These are phyloP conservation scores for Nasua narica DNA, from an alignment of 2,797 vertebrate genomes.

Conservation along the genomic window DNA sequence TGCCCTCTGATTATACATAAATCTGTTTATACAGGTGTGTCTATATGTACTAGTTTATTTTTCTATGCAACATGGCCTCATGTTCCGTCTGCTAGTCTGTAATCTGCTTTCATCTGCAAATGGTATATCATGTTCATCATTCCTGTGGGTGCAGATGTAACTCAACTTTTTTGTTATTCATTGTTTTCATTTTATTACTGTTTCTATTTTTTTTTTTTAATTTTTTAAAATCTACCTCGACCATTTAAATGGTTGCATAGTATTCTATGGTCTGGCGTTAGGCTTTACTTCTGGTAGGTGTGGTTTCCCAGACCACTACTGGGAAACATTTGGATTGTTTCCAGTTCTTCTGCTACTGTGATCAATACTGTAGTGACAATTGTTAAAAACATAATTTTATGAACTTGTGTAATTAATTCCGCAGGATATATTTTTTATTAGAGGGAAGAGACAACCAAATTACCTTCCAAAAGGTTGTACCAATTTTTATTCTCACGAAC, in stretches of 20 bases:
- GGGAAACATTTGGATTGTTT: neutral
- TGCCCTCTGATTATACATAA: neutral
- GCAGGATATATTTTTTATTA: neutral
- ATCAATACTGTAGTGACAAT: neutral
- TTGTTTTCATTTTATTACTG: neutral
- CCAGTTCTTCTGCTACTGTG: neutral
- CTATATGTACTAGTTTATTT: neutral
- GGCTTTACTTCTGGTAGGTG: neutral
- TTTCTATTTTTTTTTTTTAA: neutral
- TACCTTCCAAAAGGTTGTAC: neutral
- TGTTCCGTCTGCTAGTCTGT: neutral
- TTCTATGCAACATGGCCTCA: neutral
- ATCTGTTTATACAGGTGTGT: neutral
- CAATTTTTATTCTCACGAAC: neutral
- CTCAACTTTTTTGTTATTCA: neutral
- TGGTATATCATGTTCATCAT: neutral
- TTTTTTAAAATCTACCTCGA: neutral
- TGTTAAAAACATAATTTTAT: neutral
- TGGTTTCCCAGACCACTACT: neutral
- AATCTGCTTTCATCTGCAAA: neutral
- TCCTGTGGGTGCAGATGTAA: neutral
- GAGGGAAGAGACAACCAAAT: neutral
- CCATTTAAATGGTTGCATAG: neutral
- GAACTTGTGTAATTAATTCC: neutral
- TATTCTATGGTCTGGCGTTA: neutral